These are phyloP conservation scores for Urocyon cinereoargenteus DNA, from an alignment of 2,797 vertebrate genomes.

Conservation along the genomic window DNA sequence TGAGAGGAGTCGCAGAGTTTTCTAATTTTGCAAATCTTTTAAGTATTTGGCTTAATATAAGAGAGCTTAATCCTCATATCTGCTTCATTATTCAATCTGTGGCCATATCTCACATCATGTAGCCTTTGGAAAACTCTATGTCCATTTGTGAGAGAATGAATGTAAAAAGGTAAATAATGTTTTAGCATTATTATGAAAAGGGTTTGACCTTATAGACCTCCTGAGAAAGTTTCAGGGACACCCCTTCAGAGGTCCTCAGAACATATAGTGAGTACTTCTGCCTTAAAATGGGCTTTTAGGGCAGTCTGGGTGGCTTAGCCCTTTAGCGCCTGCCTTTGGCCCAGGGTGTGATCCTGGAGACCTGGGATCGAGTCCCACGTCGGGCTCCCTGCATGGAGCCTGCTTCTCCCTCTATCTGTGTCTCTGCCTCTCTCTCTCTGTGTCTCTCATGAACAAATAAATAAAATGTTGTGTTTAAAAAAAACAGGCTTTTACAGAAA, in stretches of 20 bases:
- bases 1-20: neutral
- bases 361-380: no score
- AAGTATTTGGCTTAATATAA: neutral
- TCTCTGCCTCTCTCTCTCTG: no score
- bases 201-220: neutral
- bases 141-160: neutral
- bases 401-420: no score
- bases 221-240: neutral
- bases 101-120: neutral
- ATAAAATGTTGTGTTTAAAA: no score
- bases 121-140: neutral
- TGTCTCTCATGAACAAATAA: no score
- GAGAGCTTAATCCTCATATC: neutral
- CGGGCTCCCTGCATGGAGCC: no score
- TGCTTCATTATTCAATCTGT: neutral
- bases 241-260: neutral
- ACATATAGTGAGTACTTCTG: neutral
- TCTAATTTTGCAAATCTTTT: neutral
- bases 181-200: neutral
- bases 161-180: neutral
- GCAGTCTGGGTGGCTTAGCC: no score
- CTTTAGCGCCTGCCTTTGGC: no score
- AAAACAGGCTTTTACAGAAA: neutral
- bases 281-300: neutral
- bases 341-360: no score